These are phyloP conservation scores for Bothrops jararaca DNA, from an alignment of 2,113 vertebrate species.

Conservation along the genomic window DNA sequence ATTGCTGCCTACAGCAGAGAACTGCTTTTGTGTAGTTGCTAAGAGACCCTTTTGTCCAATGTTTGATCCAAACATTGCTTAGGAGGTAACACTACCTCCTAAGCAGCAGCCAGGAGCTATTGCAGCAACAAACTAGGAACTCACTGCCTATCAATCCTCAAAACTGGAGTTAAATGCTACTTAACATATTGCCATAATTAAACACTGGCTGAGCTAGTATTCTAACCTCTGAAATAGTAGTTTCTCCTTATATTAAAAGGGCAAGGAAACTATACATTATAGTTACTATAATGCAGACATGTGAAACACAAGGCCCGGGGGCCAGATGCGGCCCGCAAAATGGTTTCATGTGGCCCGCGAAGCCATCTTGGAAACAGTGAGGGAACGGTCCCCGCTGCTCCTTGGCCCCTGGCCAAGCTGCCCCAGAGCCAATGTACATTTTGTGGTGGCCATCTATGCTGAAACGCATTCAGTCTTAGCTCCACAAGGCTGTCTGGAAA, in stretches of 20 bases:
- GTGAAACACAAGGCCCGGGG: too few species aligned
- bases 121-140: background rate
- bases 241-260: constrained; percentile 17
- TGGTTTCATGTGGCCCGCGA: too few species aligned
- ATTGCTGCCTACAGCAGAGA: background rate
- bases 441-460: too few species aligned
- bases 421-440: too few species aligned
- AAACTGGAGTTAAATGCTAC: background rate
- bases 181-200: background rate
- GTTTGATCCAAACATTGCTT: background rate
- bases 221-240: background rate
- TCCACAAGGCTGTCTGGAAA: too few species aligned
- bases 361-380: too few species aligned
- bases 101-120: background rate
- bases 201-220: background rate
- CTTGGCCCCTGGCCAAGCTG: too few species aligned
- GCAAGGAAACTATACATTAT: background rate
- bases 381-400: too few species aligned
- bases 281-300: background rate
- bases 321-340: too few species aligned
- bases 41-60: background rate
- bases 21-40: background rate
- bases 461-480: too few species aligned
- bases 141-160: background rate
- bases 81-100: background rate